phyloP scores from a whole-genome alignment of 2,797 vertebrate species.

The Sparidentex hasta region DNA sequence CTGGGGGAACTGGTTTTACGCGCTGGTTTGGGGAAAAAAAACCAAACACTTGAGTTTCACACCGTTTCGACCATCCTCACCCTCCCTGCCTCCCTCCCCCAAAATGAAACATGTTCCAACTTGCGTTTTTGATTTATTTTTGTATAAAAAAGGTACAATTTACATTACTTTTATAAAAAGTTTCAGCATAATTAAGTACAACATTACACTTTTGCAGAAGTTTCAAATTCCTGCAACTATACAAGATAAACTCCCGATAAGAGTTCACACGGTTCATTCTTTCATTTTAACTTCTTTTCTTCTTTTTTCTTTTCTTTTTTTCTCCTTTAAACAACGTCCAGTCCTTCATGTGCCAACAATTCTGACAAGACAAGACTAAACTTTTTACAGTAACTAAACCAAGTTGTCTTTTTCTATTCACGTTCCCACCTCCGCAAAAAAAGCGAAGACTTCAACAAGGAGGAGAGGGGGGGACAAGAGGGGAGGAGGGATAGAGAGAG shows the following conservation, averaged over 20 bases:
- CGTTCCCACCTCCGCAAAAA: constrained; percentile 94
- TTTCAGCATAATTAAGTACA: constrained; percentile 99
- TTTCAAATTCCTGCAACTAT: constrained; percentile 94
- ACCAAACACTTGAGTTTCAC: background rate
- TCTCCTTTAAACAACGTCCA: constrained; percentile 87
- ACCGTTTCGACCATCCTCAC: background rate
- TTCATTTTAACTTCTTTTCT: constrained; percentile 77
- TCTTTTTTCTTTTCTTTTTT: constrained; percentile 64
- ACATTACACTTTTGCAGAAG: constrained; percentile 98
- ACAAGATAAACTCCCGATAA: constrained; percentile 90
- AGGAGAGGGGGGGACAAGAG: constrained; percentile 73
- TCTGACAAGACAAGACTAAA: constrained; percentile 91
- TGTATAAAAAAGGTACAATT: constrained; percentile 98
- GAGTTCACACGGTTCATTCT: constrained; percentile 94
- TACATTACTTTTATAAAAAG: constrained; percentile 99
- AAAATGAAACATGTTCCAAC: constrained; percentile 83
- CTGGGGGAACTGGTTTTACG: constrained; percentile 40
- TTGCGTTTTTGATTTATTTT: constrained; percentile 98
- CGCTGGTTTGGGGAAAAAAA: constrained; percentile 10
- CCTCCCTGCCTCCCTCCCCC: background rate
- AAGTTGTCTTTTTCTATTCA: constrained; percentile 90
- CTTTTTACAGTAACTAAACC: constrained; percentile 92
- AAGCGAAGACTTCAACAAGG: constrained; percentile 94
- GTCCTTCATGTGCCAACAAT: constrained; percentile 92
- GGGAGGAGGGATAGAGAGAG: background rate